These are phyloP conservation scores for Allophyes oxyacanthae DNA, from an alignment of 2,888 invertebrate species.

Conservation along the genomic window DNA sequence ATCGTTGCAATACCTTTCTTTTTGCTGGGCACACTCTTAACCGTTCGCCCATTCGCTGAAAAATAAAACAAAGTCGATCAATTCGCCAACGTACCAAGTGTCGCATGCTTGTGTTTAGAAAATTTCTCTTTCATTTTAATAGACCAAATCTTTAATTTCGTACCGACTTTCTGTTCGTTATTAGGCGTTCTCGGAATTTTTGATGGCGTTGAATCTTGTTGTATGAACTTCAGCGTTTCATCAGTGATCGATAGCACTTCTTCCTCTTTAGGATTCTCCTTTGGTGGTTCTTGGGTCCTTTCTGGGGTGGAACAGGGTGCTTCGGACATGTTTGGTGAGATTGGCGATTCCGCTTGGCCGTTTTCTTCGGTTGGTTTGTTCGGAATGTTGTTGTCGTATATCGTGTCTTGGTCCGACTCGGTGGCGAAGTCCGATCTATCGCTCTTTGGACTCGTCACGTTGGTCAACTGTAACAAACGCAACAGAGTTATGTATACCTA, in stretches of 20 bases:
- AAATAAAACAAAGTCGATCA: slow-evolving; percentile 55
- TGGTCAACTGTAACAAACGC: slow-evolving; percentile 74
- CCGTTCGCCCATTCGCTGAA: slow-evolving; percentile 77
- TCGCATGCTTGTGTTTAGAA: slow-evolving; percentile 53
- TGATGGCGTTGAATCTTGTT: slow-evolving; percentile 37
- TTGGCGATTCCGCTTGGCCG: slow-evolving; percentile 12
- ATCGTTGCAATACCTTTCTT: slow-evolving; percentile 72
- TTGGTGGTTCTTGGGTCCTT: slow-evolving; percentile 5
- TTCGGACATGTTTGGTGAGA: slow-evolving; percentile 29
- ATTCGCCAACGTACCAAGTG: slow-evolving; percentile 35
- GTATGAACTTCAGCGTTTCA: slow-evolving; percentile 20
- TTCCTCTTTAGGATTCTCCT: slow-evolving; percentile 3
- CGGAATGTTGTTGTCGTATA: slow-evolving; percentile 48
- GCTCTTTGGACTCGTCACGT: slow-evolving; percentile 72
- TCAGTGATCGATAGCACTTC: slow-evolving; percentile 29
- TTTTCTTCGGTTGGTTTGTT: slow-evolving; percentile 16
- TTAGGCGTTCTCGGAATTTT: slow-evolving; percentile 62
- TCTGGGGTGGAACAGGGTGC: slow-evolving; percentile 49
- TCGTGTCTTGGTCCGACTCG: slow-evolving; percentile 73
- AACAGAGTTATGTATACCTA: no score
- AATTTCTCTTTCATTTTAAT: slow-evolving; percentile 60
- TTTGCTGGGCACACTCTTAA: slow-evolving; percentile 69
- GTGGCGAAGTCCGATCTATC: slow-evolving; percentile 67
- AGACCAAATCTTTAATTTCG: slow-evolving; percentile 68
- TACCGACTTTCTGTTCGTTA: slow-evolving; percentile 74